Evolutionary conservation across 2,797 vertebrate genomes (phyloP), one percentile per base, ranked within the genome.

Genomic region (Cryptoprocta ferox): DNA sequence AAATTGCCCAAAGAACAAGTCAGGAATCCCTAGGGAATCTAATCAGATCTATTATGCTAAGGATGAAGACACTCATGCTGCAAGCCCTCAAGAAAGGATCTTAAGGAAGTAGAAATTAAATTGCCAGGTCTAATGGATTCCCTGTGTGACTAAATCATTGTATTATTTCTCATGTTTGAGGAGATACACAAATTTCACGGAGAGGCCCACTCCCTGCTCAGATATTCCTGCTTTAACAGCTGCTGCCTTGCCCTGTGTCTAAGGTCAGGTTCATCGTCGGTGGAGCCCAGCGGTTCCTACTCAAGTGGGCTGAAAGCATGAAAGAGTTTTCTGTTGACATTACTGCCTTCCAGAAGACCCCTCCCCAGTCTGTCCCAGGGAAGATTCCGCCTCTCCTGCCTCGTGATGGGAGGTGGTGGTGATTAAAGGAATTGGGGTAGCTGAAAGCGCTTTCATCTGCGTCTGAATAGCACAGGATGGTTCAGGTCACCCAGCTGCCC

Each of bases 91-190:
- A 96, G 95, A 83, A 96, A 95, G 96, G 93, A 97, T 92, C 95
- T 97, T 96, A 93, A 95, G 95, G 94, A 97, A 97, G 84, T 53
- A 78, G 81, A 96, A 97, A 97, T 97, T 95, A 96, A 97, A 98
- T 98, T 98, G 96, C 96, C 98, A 96, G 45, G 37, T 70, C 97
- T 96, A 98, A 98, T 97, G 97, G 96, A 96, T 98, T 97, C 96
- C 96, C 96, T 39, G 96, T 90, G 93, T 98, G 98, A 97, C 97
- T 96, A 95, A 97, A 91, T 92, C 91, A 28, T 39, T 89, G 93
- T 80, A 92, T 97, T 95, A 96, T 93, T 97, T 96, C 96, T 89
- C 75, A 14, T 97, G 97, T 97, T 97, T 91, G 97, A 98, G 97
- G 97, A 98, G 97, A 94, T 94, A 86, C 84, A 95, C 68, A 35